Conservation (phyloP, 2,113 vertebrate genomes). For the Tragelaphus strepsiceros region DNA sequence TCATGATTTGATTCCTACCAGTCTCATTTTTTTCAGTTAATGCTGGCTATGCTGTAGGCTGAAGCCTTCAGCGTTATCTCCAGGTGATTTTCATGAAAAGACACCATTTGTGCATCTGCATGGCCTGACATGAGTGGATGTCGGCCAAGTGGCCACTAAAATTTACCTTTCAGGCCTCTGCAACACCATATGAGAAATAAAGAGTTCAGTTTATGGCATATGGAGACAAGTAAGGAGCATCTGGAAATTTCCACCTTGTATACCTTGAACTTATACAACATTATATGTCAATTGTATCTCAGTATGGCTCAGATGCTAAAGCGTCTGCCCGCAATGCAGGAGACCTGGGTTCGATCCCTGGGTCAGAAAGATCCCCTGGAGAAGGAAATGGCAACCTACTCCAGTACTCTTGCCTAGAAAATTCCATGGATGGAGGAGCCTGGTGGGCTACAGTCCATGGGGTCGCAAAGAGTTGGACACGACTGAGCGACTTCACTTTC, state of each 20-base stretch:
- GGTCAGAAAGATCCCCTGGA: background rate
- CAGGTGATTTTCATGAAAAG: background rate
- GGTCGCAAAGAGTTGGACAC: background rate
- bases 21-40: background rate
- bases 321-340: background rate
- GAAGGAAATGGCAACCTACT: background rate
- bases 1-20: background rate
- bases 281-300: background rate
- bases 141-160: background rate
- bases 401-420: background rate
- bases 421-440: background rate
- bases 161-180: background rate
- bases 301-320: background rate
- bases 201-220: background rate
- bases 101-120: background rate
- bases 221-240: background rate
- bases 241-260: background rate
- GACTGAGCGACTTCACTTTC: background rate
- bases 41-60: background rate
- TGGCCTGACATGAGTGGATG: background rate
- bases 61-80: background rate
- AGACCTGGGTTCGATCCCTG: background rate
- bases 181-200: background rate
- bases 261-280: background rate
- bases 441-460: background rate